Evolutionary conservation across 2,113 vertebrate species (phyloP).

Genomic region (Toxotes jaculatrix): DNA sequence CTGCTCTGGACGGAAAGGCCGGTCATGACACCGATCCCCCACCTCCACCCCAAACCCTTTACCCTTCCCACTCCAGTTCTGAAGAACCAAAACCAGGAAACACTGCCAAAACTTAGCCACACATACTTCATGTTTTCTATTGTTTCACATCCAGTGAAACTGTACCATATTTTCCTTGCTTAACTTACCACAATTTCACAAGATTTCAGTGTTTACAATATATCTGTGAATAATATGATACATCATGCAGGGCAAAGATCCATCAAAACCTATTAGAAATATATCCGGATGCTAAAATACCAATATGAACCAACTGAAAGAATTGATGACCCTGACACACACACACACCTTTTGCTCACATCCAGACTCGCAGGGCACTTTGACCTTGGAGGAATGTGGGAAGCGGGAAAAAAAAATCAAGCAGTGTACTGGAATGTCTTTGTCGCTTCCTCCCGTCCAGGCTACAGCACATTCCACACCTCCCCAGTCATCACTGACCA

Average conservation of each 20-base stretch:
- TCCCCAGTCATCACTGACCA: constrained; percentile 51
- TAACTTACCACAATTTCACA: background rate
- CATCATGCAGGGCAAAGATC: background rate
- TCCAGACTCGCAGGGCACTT: constrained; percentile 28
- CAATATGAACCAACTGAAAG: background rate
- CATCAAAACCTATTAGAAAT: background rate
- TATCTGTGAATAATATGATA: background rate
- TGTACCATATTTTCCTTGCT: background rate
- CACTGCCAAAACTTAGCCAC: background rate
- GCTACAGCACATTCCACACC: constrained; percentile 68
- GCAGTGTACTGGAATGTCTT: constrained; percentile 71
- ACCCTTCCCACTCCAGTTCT: background rate
- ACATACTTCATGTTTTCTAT: background rate
- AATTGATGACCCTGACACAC: background rate
- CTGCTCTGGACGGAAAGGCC: constrained; percentile 14
- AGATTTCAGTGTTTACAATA: background rate
- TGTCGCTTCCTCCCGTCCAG: constrained; percentile 73
- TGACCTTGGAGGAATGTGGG: constrained; percentile 74
- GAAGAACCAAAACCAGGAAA: background rate
- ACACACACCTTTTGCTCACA: constrained; percentile 32
- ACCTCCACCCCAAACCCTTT: background rate
- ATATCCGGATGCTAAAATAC: background rate
- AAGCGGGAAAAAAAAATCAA: constrained; percentile 47
- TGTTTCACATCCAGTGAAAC: background rate
- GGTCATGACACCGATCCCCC: constrained; percentile 11